Evolutionary conservation across 2,113 vertebrate species (phyloP), one percentile per base, ranked within the genome.

Genomic region (Scopus umbretta): DNA sequence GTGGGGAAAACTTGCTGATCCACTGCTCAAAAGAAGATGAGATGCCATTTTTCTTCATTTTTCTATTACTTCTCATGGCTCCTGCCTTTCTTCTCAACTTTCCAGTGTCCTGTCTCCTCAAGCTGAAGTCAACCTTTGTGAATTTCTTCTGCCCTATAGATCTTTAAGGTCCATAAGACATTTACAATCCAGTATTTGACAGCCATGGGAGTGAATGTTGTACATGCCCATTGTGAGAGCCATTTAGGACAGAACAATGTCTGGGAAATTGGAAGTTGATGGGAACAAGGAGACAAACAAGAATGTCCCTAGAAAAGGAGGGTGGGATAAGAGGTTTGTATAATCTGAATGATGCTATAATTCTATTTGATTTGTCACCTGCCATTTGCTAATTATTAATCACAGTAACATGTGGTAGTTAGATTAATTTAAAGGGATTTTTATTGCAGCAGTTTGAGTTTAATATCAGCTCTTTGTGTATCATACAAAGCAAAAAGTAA

Each of bases 371-470:
- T 91, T 94, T 89, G 61, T 92, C 83, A 58, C 80, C 70, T 96
- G 61, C n/a, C 61, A 89, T 76, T 96, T 93, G 66, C 78, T 88
- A 67, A 74, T 93, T 86, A 68, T 92, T 92, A 89, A 87, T 91
- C 80, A 80, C 34, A 84, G 65, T 70, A 86, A 50, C 34, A 47
- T 80, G 93, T 90, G 32, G 59, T 90, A 56, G 62, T 71, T 85
- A 56, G 84, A 75, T 92, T 86, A 76, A 76, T 86, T 90, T 83
- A 91, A 94, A 83, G 47, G 30, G 38, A 52, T 87, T 94, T 95
- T 93, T 90, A 86, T 72, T 94, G 63, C 68, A 91, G 80, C 73
- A 91, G 83, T 83, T 95, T 89, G 76, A 95, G 47, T 87, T 92
- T 91, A 89, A 30, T 72, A 80, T 53, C 70, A 86, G 22, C 42